Evolutionary conservation across 2,113 vertebrate genomes (phyloP).

Genomic region (Austrofundulus limnaeus): DNA sequence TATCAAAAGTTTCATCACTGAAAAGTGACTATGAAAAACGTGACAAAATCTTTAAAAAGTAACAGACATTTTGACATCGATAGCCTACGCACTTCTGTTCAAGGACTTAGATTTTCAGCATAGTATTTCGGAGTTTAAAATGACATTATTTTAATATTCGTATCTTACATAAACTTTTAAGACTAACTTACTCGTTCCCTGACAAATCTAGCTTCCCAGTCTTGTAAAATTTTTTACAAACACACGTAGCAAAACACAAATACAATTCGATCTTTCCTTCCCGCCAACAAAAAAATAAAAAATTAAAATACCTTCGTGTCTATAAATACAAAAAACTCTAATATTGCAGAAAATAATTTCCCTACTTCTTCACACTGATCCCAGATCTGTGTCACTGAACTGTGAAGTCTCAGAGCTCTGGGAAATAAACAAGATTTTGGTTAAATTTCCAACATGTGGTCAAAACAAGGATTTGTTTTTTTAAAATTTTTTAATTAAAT

Average conservation of each 20-base stretch:
- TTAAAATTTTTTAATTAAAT: constrained; percentile 20
- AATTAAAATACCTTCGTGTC: constrained; percentile 44
- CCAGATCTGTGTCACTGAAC: neutral
- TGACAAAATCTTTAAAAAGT: constrained; percentile 58
- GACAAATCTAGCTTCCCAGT: constrained; percentile 41
- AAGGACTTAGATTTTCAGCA: constrained; percentile 52
- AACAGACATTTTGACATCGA: constrained; percentile 70
- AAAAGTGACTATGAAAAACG: constrained; percentile 67
- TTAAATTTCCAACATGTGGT: constrained; percentile 22
- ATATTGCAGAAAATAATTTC: constrained; percentile 30
- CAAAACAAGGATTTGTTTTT: constrained; percentile 6
- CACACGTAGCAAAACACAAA: constrained; percentile 45
- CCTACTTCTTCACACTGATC: neutral
- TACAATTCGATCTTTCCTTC: constrained; percentile 24
- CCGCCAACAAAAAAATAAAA: constrained; percentile 19
- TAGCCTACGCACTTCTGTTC: constrained; percentile 49
- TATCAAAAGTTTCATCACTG: constrained; percentile 67
- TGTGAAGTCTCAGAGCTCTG: constrained; percentile 11
- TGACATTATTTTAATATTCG: constrained; percentile 75
- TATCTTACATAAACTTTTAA: constrained; percentile 68
- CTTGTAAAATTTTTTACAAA: constrained; percentile 31
- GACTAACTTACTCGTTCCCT: constrained; percentile 62
- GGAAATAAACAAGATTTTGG: constrained; percentile 40
- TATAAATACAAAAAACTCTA: constrained; percentile 45
- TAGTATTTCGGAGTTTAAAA: constrained; percentile 52